Conservation (phyloP, 2,113 vertebrate genomes). For the Murina feae region DNA sequence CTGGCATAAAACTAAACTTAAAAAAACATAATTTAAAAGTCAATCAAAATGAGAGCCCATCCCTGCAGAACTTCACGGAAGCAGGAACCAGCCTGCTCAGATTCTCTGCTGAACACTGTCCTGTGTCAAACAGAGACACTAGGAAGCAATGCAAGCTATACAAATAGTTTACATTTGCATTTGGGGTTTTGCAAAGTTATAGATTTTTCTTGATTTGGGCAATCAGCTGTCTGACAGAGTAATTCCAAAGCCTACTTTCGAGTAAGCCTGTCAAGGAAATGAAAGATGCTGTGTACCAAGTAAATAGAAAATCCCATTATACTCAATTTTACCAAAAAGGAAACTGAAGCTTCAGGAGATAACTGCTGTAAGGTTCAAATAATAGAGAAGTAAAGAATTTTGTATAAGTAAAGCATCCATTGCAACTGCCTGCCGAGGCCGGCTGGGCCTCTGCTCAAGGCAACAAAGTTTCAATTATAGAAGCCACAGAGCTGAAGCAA, state of each 20-base stretch:
- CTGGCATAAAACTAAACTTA: not conserved
- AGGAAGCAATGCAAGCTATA: not conserved
- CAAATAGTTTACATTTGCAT: not conserved
- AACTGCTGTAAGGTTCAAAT: not conserved
- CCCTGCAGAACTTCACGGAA: not conserved
- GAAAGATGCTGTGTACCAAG: not conserved
- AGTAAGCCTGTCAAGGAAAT: not conserved
- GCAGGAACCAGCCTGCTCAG: not conserved
- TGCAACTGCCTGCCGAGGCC: no score
- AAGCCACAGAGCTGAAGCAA: no score
- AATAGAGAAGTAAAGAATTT: not conserved
- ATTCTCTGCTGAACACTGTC: not conserved
- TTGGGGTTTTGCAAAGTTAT: not conserved
- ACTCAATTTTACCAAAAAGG: not conserved
- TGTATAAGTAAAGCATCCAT: not conserved
- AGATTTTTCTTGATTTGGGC: constrained; percentile 6
- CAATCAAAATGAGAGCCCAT: not conserved
- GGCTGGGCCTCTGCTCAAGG: no score
- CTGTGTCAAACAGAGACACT: not conserved
- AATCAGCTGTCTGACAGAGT: not conserved
- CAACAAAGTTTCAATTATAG: no score
- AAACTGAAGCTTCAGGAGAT: not conserved
- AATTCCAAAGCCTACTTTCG: constrained; percentile 1
- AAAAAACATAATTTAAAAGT: not conserved
- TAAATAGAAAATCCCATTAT: not conserved